phyloP scores from a whole-genome alignment of 2,797 vertebrate species.

The Lindbergichthys nudifrons region DNA sequence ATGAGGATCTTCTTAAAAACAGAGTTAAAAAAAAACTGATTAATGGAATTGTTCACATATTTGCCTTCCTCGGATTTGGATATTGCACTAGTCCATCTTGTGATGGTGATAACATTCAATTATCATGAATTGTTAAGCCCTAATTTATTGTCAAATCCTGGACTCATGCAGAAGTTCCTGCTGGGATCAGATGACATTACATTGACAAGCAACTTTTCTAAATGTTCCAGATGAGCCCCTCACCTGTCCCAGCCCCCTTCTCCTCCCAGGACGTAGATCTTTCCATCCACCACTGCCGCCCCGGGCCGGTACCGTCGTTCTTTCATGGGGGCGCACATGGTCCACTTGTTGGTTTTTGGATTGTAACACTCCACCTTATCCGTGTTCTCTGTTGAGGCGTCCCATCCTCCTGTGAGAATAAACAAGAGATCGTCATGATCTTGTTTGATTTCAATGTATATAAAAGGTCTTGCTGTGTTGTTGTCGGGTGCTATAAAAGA shows the following conservation, averaged over 20 bases:
- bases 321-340: constrained; percentile 89
- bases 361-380: constrained; percentile 89
- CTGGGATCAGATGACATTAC: neutral
- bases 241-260: constrained; percentile 89
- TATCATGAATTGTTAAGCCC: no score
- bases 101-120: no score
- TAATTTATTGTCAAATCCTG: neutral
- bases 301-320: constrained; percentile 87
- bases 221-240: constrained; percentile 16
- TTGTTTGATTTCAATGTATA: neutral
- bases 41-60: no score
- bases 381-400: constrained; percentile 87
- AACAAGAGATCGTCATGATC: neutral
- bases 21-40: no score
- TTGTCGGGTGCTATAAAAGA: neutral
- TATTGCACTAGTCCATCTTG: no score
- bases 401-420: constrained; percentile 83
- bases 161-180: neutral
- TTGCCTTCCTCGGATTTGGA: no score
- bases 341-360: constrained; percentile 87
- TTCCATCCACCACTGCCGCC: constrained; percentile 85
- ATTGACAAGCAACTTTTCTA: neutral
- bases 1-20: no score
- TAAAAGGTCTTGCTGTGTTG: neutral
- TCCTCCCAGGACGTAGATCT: constrained; percentile 87